Evolutionary conservation across 2,113 vertebrate genomes (phyloP).

Genomic region (Nerophis lumbriciformis): DNA sequence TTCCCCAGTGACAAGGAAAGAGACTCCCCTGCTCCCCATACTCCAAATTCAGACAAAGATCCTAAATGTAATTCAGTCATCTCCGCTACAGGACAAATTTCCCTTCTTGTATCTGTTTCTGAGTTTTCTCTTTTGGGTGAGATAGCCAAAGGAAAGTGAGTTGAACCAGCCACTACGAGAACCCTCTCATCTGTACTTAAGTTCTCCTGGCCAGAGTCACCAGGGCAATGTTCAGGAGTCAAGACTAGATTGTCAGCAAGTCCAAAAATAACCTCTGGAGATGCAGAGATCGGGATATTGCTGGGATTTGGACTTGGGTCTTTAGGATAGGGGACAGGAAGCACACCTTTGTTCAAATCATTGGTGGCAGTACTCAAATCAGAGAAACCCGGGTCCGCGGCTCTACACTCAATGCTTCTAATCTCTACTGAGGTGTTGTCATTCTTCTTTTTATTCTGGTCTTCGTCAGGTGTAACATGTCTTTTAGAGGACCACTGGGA

Average conservation of each 20-base stretch:
- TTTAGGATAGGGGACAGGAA: conserved; percentile 67
- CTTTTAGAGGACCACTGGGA: conserved; percentile 49
- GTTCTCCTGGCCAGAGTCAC: conserved; percentile 73
- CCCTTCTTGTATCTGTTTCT: conserved; percentile 55
- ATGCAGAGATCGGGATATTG: conserved; percentile 72
- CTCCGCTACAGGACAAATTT: conserved; percentile 46
- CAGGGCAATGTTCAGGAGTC: conserved; percentile 55
- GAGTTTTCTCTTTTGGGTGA: conserved; percentile 79
- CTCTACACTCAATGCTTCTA: conserved; percentile 23
- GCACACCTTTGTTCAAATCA: conserved; percentile 76
- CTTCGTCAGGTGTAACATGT: conserved; percentile 25
- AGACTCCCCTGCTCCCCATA: conserved; percentile 59
- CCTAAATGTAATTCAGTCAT: conserved; percentile 41
- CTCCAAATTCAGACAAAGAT: conserved; percentile 37
- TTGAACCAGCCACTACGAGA: conserved; percentile 54
- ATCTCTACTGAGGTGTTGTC: conserved; percentile 47
- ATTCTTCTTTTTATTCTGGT: conserved; percentile 56
- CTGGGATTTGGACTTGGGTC: conserved; percentile 68
- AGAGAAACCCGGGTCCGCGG: conserved; percentile 31
- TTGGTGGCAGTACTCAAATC: conserved; percentile 65
- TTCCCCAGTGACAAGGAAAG: conserved; percentile 57
- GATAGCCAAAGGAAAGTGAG: conserved; percentile 69
- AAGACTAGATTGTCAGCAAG: conserved; percentile 65
- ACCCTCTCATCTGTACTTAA: conserved; percentile 64
- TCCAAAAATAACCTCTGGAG: conserved; percentile 63